A percentile compares a stretch with the other conserved stretches of the same genome.
These are phyloP conservation scores for Gymnocypris eckloni DNA, from an alignment of 2,797 vertebrate genomes.

Conservation along the genomic window DNA sequence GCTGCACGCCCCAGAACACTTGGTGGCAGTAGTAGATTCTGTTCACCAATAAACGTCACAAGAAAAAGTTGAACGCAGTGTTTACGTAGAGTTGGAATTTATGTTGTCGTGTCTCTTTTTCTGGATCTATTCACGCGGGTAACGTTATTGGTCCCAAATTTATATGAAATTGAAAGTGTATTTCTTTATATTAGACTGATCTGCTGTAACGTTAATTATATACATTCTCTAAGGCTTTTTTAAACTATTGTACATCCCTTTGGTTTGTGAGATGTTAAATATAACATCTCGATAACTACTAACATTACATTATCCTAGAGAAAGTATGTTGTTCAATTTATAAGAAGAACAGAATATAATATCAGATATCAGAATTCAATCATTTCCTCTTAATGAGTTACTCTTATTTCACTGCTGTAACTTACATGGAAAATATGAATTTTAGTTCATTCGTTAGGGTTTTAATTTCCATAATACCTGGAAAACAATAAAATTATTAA, in stretches of 20 bases:
- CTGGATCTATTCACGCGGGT: background rate
- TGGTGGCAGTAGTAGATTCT: constrained; percentile 1
- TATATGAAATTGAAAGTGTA: background rate
- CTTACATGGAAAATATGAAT: too few relatives aligned
- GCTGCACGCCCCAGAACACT: background rate
- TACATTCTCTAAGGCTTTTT: background rate
- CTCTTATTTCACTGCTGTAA: too few relatives aligned
- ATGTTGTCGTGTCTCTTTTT: background rate
- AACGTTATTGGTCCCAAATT: background rate
- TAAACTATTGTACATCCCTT: too few relatives aligned
- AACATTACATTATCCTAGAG: background rate
- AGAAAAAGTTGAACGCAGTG: background rate
- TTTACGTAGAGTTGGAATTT: background rate
- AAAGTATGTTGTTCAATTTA: too few relatives aligned
- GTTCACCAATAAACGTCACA: background rate
- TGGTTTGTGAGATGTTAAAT: background rate
- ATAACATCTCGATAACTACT: too few relatives aligned
- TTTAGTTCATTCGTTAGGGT: too few relatives aligned
- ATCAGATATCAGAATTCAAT: background rate
- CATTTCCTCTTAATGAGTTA: background rate
- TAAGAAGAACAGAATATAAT: background rate
- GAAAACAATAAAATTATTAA: too few relatives aligned
- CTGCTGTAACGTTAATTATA: background rate
- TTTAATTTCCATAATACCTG: too few relatives aligned
- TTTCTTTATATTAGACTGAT: background rate